These are phyloP conservation scores for Campaea margaritaria DNA, from an alignment of 2,888 invertebrate species.

Conservation along the genomic window DNA sequence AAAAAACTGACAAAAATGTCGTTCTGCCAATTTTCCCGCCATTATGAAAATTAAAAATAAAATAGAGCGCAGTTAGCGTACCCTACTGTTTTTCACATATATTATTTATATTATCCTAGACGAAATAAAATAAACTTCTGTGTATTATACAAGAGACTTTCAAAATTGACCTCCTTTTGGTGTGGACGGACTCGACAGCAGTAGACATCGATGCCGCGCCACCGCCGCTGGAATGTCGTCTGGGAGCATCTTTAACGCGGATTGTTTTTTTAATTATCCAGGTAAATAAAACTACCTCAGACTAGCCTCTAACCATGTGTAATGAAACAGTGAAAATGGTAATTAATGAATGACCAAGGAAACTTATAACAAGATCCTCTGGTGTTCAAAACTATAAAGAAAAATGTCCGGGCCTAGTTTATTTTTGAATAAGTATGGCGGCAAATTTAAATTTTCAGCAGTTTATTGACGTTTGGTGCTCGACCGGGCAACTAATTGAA, in stretches of 20 bases:
- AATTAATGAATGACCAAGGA: too few species aligned
- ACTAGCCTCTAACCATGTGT: too few species aligned
- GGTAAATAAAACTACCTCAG: not conserved
- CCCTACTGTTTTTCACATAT: too few species aligned
- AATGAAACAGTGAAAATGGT: too few species aligned
- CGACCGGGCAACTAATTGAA: too few species aligned
- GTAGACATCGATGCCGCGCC: constrained; percentile 21
- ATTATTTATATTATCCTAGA: not conserved
- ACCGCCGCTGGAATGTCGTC: constrained; percentile 31
- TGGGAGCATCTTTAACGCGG: constrained; percentile 13
- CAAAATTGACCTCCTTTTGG: constrained; percentile 69
- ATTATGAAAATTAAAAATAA: constrained; percentile 3
- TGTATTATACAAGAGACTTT: constrained; percentile 52
- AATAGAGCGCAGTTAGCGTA: too few species aligned
- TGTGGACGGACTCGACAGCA: constrained; percentile 12
- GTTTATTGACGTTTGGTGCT: too few species aligned
- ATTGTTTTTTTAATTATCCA: not conserved
- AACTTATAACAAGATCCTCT: too few species aligned
- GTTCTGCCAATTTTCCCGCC: constrained; percentile 49
- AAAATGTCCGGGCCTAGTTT: too few species aligned
- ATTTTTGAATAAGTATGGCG: too few species aligned
- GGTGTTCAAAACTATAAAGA: too few species aligned
- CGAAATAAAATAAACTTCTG: not conserved
- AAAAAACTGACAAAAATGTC: constrained; percentile 6
- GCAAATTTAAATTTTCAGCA: too few species aligned